These are phyloP conservation scores for Campaea margaritaria DNA, from an alignment of 2,888 invertebrate species.

Conservation along the genomic window DNA sequence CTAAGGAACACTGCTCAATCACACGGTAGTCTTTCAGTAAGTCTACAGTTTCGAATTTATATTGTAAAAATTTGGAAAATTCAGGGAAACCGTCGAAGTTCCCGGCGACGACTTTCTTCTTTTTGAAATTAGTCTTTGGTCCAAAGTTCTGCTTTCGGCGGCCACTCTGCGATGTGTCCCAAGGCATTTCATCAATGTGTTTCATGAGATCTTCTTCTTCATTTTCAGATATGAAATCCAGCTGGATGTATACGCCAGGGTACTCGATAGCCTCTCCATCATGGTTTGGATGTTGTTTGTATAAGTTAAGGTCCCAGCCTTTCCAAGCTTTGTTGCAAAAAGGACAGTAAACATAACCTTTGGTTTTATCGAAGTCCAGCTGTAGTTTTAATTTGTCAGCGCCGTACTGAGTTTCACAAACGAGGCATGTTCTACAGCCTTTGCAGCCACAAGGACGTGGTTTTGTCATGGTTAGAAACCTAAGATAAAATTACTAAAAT, in stretches of 20 bases:
- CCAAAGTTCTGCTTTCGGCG: slow-evolving; percentile 99
- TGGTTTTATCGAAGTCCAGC: slow-evolving; percentile 76
- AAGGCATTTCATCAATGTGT: slow-evolving; percentile 91
- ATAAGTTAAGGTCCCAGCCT: slow-evolving; percentile 88
- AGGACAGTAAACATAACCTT: slow-evolving; percentile 90
- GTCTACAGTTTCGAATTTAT: slow-evolving; percentile 87
- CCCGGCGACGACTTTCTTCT: slow-evolving; percentile 91
- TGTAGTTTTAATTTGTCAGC: slow-evolving; percentile 68
- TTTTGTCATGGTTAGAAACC: slow-evolving; percentile 82
- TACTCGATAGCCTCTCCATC: slow-evolving; percentile 84
- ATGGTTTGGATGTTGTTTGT: slow-evolving; percentile 89
- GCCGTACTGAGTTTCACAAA: slow-evolving; percentile 90
- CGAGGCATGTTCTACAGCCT: slow-evolving; percentile 94
- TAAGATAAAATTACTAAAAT: background rate
- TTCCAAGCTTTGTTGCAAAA: slow-evolving; percentile 90
- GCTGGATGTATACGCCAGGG: slow-evolving; percentile 88
- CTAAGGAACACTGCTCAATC: slow-evolving; percentile 98
- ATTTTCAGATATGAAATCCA: slow-evolving; percentile 89
- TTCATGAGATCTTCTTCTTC: slow-evolving; percentile 89
- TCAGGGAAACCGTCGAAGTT: slow-evolving; percentile 95
- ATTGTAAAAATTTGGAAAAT: slow-evolving; percentile 91
- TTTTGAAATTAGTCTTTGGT: slow-evolving; percentile 99
- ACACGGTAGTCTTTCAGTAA: slow-evolving; percentile 90
- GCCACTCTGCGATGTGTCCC: slow-evolving; percentile 98
- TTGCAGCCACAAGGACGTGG: slow-evolving; percentile 95